Conservation (phyloP, 1,140 invertebrate genomes). For the Bombus ignitus region DNA sequence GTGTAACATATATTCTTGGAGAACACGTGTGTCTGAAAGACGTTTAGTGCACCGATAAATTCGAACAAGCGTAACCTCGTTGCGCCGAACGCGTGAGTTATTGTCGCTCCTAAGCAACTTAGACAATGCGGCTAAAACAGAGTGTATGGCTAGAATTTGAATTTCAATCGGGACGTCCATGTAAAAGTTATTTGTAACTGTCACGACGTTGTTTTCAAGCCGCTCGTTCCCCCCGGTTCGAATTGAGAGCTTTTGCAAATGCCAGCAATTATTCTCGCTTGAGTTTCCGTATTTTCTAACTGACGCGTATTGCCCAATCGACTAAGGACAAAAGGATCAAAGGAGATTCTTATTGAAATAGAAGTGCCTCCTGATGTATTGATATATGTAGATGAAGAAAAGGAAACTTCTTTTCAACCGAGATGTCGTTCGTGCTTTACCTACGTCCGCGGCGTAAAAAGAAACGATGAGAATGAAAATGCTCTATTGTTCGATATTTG, state of each 20-base stretch:
- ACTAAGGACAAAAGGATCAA: conserved; percentile 31
- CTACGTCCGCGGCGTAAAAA: background rate
- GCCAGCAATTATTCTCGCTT: conserved; percentile 34
- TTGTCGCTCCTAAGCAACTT: background rate
- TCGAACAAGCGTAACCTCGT: conserved; percentile 11
- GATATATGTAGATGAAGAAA: background rate
- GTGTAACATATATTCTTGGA: background rate
- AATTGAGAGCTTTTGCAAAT: conserved; percentile 31
- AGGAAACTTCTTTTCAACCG: background rate
- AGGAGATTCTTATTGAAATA: background rate
- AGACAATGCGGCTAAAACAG: conserved; percentile 35
- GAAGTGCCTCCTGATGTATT: background rate
- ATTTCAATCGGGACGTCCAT: conserved; percentile 43
- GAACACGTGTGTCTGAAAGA: background rate
- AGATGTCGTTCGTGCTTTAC: background rate
- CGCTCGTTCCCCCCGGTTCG: background rate
- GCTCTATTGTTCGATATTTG: background rate
- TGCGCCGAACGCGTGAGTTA: conserved; percentile 15
- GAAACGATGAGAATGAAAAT: background rate
- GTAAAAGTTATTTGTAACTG: conserved; percentile 60
- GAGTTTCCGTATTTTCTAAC: conserved; percentile 26
- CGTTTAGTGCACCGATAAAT: background rate
- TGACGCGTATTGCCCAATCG: background rate
- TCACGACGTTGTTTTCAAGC: conserved; percentile 26
- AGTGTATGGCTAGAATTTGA: conserved; percentile 43